These are phyloP conservation scores for Sternarchorhynchus goeldii DNA, from an alignment of 2,797 vertebrate genomes.

Conservation along the genomic window DNA sequence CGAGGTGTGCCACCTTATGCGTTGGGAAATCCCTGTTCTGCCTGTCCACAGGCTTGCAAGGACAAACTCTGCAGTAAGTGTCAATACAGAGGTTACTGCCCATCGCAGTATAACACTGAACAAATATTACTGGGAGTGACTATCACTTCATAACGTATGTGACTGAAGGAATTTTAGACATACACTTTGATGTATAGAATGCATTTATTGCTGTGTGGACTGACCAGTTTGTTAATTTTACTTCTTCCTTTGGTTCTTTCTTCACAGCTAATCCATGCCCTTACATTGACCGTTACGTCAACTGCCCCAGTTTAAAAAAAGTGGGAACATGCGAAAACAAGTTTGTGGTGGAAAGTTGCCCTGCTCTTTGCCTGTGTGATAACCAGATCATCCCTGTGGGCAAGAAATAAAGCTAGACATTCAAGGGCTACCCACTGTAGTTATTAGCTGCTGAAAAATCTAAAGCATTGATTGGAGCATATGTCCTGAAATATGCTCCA, in stretches of 20 bases:
- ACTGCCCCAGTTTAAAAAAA: constrained; percentile 61
- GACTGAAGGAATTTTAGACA: not conserved
- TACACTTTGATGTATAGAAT: not conserved
- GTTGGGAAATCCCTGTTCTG: constrained; percentile 59
- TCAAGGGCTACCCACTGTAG: not conserved
- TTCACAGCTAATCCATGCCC: constrained; percentile 74
- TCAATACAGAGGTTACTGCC: not conserved
- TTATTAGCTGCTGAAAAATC: not conserved
- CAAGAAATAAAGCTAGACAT: constrained; percentile 39
- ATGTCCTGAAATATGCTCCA: not conserved
- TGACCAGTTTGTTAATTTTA: constrained; percentile 35
- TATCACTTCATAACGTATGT: not conserved
- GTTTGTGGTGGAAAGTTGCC: constrained; percentile 50
- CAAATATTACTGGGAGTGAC: not conserved
- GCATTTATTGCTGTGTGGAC: not conserved
- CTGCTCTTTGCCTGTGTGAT: constrained; percentile 66
- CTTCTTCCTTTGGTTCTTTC: constrained; percentile 28
- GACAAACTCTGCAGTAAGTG: constrained; percentile 75
- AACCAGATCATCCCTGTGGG: constrained; percentile 64
- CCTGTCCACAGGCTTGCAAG: constrained; percentile 67
- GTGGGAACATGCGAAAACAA: constrained; percentile 32
- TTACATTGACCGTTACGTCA: constrained; percentile 61
- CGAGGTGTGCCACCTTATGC: constrained; percentile 62
- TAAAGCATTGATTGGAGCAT: no score
- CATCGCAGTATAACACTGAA: no score